Evolutionary conservation across 2,113 vertebrate genomes (phyloP).

Genomic region (Leptosomus discolor): DNA sequence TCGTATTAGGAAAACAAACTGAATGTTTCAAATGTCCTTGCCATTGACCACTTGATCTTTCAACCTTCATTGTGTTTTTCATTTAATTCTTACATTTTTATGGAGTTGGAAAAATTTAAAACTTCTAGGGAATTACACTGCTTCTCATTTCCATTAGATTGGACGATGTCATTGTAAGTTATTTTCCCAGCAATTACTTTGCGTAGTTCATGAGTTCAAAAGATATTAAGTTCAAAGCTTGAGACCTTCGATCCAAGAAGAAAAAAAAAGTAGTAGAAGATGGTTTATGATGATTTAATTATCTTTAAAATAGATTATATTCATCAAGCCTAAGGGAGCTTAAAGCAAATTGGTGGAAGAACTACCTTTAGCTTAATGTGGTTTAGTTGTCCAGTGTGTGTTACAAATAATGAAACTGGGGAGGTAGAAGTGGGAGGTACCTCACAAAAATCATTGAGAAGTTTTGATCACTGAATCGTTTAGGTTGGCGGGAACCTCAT

Average conservation of each 20-base stretch:
- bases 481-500: neutral
- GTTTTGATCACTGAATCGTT: neutral
- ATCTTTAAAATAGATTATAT: neutral
- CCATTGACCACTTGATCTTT: neutral
- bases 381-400: neutral
- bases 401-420: neutral
- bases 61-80: neutral
- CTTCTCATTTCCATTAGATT: neutral
- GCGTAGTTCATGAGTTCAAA: slow-evolving; percentile 20
- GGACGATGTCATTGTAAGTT: neutral
- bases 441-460: neutral
- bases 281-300: slow-evolving; percentile 21
- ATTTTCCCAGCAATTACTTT: neutral
- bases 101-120: neutral
- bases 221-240: slow-evolving; percentile 29
- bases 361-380: neutral
- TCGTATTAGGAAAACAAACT: neutral
- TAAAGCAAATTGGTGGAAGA: neutral
- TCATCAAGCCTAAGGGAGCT: neutral
- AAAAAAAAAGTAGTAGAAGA: neutral
- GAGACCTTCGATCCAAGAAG: neutral
- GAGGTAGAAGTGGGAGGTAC: no score
- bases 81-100: neutral
- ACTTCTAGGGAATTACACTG: neutral
- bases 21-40: neutral